Evolutionary conservation across 2,113 vertebrate species (phyloP).

Genomic region (Cavia aperea): DNA sequence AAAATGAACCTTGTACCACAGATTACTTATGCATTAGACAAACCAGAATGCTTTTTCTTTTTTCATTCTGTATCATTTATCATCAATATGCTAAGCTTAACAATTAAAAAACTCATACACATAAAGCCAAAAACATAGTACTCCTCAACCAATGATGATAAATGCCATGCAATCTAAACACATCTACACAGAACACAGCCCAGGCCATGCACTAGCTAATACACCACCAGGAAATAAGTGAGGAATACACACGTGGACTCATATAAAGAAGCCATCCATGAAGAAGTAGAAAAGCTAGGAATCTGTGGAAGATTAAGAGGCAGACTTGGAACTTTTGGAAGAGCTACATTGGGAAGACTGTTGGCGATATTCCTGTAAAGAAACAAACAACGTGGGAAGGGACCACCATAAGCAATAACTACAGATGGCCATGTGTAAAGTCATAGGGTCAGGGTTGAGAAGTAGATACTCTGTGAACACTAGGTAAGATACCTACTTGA

Average conservation of each 20-base stretch:
- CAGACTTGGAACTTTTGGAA: conserved; percentile 96
- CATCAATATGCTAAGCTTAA: conserved; percentile 71
- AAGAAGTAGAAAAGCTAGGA: conserved; percentile 91
- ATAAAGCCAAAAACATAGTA: conserved; percentile 59
- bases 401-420: conserved; percentile 77
- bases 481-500: conserved; percentile 84
- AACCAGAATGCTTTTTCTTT: neutral
- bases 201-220: conserved; percentile 82
- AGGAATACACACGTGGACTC: conserved; percentile 95
- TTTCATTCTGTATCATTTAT: conserved; percentile 62
- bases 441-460: conserved; percentile 63
- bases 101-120: conserved; percentile 55
- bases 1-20: conserved; percentile 49
- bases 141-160: conserved; percentile 66
- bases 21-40: conserved; percentile 49
- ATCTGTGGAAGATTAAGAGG: conserved; percentile 95
- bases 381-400: conserved; percentile 82
- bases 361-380: conserved; percentile 94
- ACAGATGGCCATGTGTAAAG: conserved; percentile 67
- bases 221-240: conserved; percentile 76
- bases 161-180: conserved; percentile 79
- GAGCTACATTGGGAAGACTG: conserved; percentile 94
- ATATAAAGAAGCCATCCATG: conserved; percentile 95
- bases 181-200: conserved; percentile 76
- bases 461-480: conserved; percentile 42